Percentiles rank a stretch among this genome's conserved stretches.
Evolutionary conservation across 2,113 vertebrate genomes (phyloP).

Genomic region (Vireo altiloquus): DNA sequence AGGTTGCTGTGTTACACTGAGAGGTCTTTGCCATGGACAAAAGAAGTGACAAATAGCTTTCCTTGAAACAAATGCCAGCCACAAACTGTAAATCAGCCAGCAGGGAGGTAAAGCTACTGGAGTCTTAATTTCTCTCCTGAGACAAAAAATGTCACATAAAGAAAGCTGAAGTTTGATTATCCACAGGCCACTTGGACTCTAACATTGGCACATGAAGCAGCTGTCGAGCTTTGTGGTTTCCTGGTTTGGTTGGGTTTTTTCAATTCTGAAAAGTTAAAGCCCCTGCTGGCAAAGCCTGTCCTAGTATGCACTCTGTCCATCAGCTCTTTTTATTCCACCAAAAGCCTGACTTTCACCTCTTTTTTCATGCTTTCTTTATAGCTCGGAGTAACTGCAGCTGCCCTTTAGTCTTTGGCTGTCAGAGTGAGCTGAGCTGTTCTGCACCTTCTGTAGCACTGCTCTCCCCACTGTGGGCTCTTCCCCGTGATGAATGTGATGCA

Average conservation of each 20-base stretch:
- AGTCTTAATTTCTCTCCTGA: neutral
- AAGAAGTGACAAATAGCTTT: slow-evolving; percentile 10
- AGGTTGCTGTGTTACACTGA: neutral
- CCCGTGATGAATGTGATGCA: neutral
- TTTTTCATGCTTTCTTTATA: neutral
- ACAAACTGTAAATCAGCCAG: slow-evolving; percentile 26
- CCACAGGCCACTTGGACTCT: neutral
- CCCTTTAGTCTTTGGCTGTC: neutral
- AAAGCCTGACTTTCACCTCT: neutral
- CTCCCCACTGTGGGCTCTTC: neutral
- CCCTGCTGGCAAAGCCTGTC: neutral
- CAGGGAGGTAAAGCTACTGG: neutral
- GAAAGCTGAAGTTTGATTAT: slow-evolving; percentile 1
- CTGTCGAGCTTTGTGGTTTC: neutral
- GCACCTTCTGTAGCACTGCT: neutral
- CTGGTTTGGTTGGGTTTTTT: neutral
- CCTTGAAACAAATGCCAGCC: neutral
- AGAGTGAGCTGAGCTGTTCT: neutral
- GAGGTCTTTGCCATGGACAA: neutral
- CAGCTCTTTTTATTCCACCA: neutral
- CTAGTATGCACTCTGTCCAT: neutral
- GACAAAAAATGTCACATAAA: neutral
- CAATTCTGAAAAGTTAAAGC: neutral
- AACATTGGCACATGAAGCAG: neutral
- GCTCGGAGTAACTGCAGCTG: neutral